These are phyloP conservation scores for Rhynchonycteris naso DNA, from an alignment of 2,797 vertebrate species.

Conservation along the genomic window DNA sequence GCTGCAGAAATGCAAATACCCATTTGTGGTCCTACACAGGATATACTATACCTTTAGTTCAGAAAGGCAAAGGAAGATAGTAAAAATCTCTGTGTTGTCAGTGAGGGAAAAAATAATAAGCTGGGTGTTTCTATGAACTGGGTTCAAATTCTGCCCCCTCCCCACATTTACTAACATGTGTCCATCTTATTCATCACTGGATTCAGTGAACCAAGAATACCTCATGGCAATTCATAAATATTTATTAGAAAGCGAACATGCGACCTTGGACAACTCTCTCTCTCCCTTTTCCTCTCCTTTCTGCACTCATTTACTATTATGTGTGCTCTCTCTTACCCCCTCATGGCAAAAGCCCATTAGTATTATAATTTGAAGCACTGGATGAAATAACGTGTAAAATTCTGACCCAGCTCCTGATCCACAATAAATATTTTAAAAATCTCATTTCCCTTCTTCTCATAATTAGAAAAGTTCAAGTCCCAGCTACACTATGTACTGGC, in stretches of 20 bases:
- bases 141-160: background rate
- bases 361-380: background rate
- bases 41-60: background rate
- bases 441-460: background rate
- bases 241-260: background rate
- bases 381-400: background rate
- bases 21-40: background rate
- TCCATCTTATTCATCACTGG: background rate
- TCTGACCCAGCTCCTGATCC: background rate
- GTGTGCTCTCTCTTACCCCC: background rate
- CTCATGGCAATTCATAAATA: background rate
- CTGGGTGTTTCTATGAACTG: background rate
- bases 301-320: background rate
- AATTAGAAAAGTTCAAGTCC: constrained; percentile 16
- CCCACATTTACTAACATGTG: background rate
- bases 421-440: background rate
- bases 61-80: background rate
- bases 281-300: background rate
- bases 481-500: background rate
- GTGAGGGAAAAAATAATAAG: background rate
- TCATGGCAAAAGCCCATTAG: background rate
- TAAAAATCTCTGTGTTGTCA: background rate
- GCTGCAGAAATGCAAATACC: background rate
- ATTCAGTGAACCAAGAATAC: background rate
- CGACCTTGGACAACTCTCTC: background rate